A percentile compares a stretch with the other conserved stretches of the same genome.
These are phyloP conservation scores for Apocrypta bakeri DNA, from an alignment of 1,140 invertebrate genomes.

Conservation along the genomic window DNA sequence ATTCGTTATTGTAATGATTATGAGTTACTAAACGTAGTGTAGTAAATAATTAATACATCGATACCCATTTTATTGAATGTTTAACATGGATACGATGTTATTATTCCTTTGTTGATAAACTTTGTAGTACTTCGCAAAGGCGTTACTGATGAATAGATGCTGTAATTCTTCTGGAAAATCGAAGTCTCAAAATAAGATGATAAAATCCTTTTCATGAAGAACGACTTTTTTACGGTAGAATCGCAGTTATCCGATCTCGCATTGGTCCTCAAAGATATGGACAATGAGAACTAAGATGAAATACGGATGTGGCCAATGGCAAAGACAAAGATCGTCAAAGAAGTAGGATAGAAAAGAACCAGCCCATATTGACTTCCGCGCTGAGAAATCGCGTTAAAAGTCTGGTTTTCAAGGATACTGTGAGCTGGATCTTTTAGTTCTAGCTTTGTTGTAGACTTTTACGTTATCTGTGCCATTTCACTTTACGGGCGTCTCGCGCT, in stretches of 20 bases:
- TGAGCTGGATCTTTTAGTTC: not conserved
- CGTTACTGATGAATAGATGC: no score
- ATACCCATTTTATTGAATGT: no score
- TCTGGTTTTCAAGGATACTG: slow-evolving; percentile 37
- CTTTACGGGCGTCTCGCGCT: not conserved
- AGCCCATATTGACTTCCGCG: slow-evolving; percentile 61
- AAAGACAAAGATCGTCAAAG: slow-evolving; percentile 32
- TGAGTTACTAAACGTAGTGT: no score
- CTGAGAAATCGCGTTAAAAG: slow-evolving; percentile 61
- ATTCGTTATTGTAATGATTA: no score
- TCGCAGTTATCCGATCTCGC: not conserved
- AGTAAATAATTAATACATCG: no score
- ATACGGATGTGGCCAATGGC: not conserved
- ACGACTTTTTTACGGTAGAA: slow-evolving; percentile 22
- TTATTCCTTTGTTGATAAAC: no score
- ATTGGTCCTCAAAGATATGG: slow-evolving; percentile 49
- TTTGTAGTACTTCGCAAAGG: no score
- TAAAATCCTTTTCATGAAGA: slow-evolving; percentile 41
- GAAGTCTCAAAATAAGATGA: slow-evolving; percentile 29
- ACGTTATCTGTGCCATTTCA: not conserved
- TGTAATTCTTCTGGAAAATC: not conserved
- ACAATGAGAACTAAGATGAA: slow-evolving; percentile 28
- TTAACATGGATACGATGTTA: no score
- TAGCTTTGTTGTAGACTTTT: not conserved
- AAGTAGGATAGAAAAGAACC: not conserved